A percentile compares a stretch with the other conserved stretches of the same genome.
Conservation (phyloP, 2,113 vertebrate species). For the Ammodytes dubius region DNA sequence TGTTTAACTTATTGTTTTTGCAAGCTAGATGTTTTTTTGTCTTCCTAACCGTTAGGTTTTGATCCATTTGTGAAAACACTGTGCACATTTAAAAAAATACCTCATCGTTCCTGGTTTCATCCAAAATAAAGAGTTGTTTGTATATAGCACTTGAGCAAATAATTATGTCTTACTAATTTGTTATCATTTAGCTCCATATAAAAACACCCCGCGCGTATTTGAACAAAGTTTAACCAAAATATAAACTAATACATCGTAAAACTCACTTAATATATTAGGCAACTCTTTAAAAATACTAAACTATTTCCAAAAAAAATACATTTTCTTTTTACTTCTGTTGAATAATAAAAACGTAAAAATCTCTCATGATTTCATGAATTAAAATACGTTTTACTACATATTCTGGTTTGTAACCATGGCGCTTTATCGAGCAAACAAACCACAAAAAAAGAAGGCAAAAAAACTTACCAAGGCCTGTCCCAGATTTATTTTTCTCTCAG, state of each 20-base stretch:
- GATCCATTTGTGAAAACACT: slow-evolving; percentile 70
- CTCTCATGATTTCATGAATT: slow-evolving; percentile 3
- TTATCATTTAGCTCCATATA: background rate
- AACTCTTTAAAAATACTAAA: background rate
- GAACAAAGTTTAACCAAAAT: background rate
- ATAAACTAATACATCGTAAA: background rate
- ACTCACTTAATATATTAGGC: background rate
- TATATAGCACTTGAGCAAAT: slow-evolving; percentile 42
- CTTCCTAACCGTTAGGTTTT: slow-evolving; percentile 48
- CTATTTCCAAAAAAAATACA: background rate
- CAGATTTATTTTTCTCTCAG: background rate
- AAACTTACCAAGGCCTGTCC: slow-evolving; percentile 8
- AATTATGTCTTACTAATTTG: slow-evolving; percentile 16
- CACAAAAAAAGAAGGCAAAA: slow-evolving; percentile 3
- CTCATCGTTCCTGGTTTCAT: slow-evolving; percentile 70
- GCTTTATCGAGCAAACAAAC: slow-evolving; percentile 51
- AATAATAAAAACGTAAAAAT: background rate
- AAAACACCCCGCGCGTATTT: background rate
- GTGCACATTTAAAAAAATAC: slow-evolving; percentile 86
- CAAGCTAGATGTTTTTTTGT: slow-evolving; percentile 48
- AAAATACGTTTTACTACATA: slow-evolving; percentile 13
- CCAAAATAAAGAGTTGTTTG: slow-evolving; percentile 74
- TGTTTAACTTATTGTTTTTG: slow-evolving; percentile 75
- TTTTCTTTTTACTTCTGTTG: background rate
- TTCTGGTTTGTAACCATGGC: slow-evolving; percentile 34